phyloP scores from a whole-genome alignment of 2,797 vertebrate species.

The Furcifer pardalis region DNA sequence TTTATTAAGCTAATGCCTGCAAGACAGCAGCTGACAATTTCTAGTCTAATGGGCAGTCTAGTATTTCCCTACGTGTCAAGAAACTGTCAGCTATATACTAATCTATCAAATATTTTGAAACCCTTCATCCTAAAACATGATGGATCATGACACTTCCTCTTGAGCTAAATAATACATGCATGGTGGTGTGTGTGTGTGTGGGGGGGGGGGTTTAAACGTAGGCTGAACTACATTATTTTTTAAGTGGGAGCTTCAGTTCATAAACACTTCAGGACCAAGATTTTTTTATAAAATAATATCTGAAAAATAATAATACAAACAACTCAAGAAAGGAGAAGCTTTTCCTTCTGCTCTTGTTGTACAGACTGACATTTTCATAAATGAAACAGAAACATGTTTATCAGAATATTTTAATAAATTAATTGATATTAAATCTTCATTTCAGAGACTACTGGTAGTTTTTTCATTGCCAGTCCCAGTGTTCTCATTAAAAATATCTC shows the following conservation, averaged over 20 bases:
- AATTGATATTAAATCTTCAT: too few relatives aligned
- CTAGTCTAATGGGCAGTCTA: conserved; percentile 18
- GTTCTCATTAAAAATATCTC: too few relatives aligned
- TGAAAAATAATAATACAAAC: not conserved
- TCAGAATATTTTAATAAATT: too few relatives aligned
- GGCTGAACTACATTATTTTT: conserved; percentile 7
- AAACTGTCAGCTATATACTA: not conserved
- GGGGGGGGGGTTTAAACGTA: too few relatives aligned
- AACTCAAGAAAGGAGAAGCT: not conserved
- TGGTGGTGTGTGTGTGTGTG: too few relatives aligned
- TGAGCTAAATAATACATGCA: conserved; percentile 24
- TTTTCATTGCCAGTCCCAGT: too few relatives aligned
- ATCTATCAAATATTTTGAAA: conserved; percentile 25
- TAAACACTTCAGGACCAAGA: not conserved
- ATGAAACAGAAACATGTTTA: too few relatives aligned
- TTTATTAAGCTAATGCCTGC: conserved; percentile 20
- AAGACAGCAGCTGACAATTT: conserved; percentile 35
- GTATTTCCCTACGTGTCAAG: conserved; percentile 9
- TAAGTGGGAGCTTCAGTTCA: not conserved
- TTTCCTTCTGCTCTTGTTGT: not conserved
- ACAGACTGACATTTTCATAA: not conserved
- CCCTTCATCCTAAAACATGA: conserved; percentile 25
- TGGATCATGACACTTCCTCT: conserved; percentile 24
- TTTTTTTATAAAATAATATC: not conserved
- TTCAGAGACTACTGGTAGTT: too few relatives aligned